Base-by-base conservation (phyloP, 1,140 invertebrate genomes). In the Campoletis sonorensis region DNA sequence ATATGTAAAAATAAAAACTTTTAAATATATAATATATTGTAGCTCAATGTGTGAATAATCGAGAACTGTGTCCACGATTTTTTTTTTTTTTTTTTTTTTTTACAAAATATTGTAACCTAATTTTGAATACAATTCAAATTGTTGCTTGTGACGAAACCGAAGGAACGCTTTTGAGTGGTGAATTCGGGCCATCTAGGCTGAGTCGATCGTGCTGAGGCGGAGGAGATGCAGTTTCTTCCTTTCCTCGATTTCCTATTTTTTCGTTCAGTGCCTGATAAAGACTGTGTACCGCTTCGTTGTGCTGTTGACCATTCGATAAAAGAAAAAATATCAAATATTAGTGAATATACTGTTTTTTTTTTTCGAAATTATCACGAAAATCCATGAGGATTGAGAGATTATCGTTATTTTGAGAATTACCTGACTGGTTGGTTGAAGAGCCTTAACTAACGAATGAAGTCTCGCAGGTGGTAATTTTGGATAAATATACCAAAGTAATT, bases 401-500 rank as follows among this genome's bases (percentile, higher is more conserved):
- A n/a, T n/a, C n/a, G n/a, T n/a, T n/a, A n/a, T n/a, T n/a, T n/a
- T n/a, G n/a, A n/a, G 8, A 81, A 61, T 82, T 90, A 93, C 93
- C 89, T 93, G 93, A 85, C 92, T 93, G 1, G 95, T 96, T 7
- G 97, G 97, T 87, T 97, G 96, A 61, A 98, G 92, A n/a, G 96
- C 96, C 91, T 98, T 98, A 91, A 98, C 95, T 21, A 98, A 89
- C 0, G 96, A 95, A 81, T 97, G 96, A 75, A 98, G 92, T 80
- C 97, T 94, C 27, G 94, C 94, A 8, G 95, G 92, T 0, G 97
- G 97, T 70, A 99, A 90, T 90, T 98, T 98, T 15, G 95, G 95
- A 92, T 98, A 95, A 78, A 98, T 96, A 88, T 98, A 97, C 96
- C 97, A 98, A 8, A 99, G 90, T 61, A 99, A 93, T 90, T 98